These are phyloP conservation scores for Drosophila formosana DNA, from an alignment of 2,888 invertebrate species.

Conservation along the genomic window DNA sequence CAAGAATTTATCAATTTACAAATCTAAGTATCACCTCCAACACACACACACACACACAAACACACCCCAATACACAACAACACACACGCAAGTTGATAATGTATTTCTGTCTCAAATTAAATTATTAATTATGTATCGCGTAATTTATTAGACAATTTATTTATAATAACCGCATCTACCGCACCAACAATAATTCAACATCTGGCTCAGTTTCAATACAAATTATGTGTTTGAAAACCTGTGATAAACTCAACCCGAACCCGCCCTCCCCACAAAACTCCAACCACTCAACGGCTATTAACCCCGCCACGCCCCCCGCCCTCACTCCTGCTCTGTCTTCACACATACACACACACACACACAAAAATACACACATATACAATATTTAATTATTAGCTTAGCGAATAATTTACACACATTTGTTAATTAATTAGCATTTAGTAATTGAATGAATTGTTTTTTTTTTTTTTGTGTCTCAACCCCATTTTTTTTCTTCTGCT, in stretches of 20 bases:
- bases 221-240: slow-evolving; percentile 42
- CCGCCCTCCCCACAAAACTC: slow-evolving; percentile 4
- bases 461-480: slow-evolving; percentile 40
- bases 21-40: slow-evolving; percentile 27
- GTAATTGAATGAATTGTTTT: slow-evolving; percentile 34
- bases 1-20: slow-evolving; percentile 48
- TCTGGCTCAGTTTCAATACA: slow-evolving; percentile 19
- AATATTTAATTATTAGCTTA: slow-evolving; percentile 54
- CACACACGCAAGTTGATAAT: slow-evolving; percentile 41
- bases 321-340: not conserved
- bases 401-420: slow-evolving; percentile 59
- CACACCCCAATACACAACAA: slow-evolving; percentile 3
- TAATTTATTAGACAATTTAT: slow-evolving; percentile 47
- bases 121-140: slow-evolving; percentile 39
- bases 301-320: slow-evolving; percentile 1
- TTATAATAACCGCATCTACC: slow-evolving; percentile 42
- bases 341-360: slow-evolving; percentile 9
- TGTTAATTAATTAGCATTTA: slow-evolving; percentile 55
- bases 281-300: slow-evolving; percentile 5
- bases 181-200: slow-evolving; percentile 19
- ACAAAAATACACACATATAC: slow-evolving; percentile 15
- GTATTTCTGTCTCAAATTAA: slow-evolving; percentile 65
- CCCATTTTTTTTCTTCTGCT: slow-evolving; percentile 46
- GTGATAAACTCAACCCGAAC: slow-evolving; percentile 66
- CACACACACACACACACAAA: slow-evolving; percentile 7